Evolutionary conservation across 2,113 vertebrate species (phyloP), one percentile per base, ranked within the genome.

Genomic region (Oreochromis spilurus): DNA sequence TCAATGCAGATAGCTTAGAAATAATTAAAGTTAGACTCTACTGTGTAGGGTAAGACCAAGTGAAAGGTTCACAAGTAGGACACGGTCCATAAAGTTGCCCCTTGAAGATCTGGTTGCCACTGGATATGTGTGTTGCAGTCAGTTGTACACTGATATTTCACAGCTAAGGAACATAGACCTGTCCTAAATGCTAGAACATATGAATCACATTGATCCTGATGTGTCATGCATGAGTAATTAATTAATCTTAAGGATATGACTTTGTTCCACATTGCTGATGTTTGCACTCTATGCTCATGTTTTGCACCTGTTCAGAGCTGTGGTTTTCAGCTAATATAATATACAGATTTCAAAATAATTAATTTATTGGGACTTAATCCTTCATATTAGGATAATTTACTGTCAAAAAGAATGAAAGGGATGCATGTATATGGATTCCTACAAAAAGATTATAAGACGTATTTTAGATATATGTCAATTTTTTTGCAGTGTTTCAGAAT

Each of bases 221-320:
- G 43, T 50, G 43, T 50, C 19, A 24, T 67, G 36, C 62, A 24
- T 31, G 16, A 43, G 34, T 26, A 31, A 26, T 14, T 72, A 43
- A 54, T 19, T 9, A 26, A 80, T 45, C 19, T 43, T 4, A 17
- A n/a, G 58, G 65, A n/a, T 57, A 60, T 24, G 16, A 50, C 21
- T 52, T 31, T 34, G 26, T n/a, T 77, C 45, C 45, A 52, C 72
- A 31, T 77, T 82, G 5, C 57, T 84, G 31, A 19, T 70, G 57
- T 87, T 90, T 86, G 91, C 91, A 96, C 90, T 92, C 94, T 93
- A 90, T 91, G 65, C 79, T 81, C 65, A 57, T 6, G 79, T 38
- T 91, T 92, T 93, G 90, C 92, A 93, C 90, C 87, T 87, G 52
- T 36, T 17, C 9, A 52, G 16, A 88, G 21, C 34, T 19, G 19